Evolutionary conservation across 1,140 invertebrate genomes (phyloP).

Genomic region (Aporrectodea caliginosa): DNA sequence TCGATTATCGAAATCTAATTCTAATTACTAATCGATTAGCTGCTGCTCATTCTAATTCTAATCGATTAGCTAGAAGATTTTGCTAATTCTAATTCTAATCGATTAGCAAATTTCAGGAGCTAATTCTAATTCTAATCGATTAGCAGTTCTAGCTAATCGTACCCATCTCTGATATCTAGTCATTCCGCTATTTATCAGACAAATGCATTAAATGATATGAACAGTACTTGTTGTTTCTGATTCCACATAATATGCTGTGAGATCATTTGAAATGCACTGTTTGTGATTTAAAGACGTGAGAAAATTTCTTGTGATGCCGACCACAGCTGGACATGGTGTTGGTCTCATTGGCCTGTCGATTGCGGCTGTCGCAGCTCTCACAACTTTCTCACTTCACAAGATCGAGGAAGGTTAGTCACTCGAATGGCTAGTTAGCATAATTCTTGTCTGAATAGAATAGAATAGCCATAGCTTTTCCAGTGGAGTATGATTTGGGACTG

Average conservation of each 20-base stretch:
- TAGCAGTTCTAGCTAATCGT: no score
- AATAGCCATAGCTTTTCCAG: neutral
- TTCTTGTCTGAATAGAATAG: neutral
- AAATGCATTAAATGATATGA: neutral
- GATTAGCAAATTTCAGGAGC: no score
- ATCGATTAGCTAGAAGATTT: no score
- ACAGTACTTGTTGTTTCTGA: neutral
- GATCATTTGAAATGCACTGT: neutral
- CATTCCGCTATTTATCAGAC: neutral
- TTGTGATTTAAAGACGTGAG: neutral
- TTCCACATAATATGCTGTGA: neutral
- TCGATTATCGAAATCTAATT: no score
- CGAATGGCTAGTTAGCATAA: neutral
- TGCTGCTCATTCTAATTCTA: no score
- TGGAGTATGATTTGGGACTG: neutral
- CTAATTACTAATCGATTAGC: no score
- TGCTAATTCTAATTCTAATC: no score
- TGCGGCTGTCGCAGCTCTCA: neutral
- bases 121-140: no score
- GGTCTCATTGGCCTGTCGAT: neutral
- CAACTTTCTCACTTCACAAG: constrained; percentile 68
- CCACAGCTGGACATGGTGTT: neutral
- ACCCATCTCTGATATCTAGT: neutral
- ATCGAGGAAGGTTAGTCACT: constrained; percentile 68
- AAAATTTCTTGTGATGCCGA: neutral